Base-by-base conservation (phyloP, 2,888 invertebrate species). In the Acleris holmiana region DNA sequence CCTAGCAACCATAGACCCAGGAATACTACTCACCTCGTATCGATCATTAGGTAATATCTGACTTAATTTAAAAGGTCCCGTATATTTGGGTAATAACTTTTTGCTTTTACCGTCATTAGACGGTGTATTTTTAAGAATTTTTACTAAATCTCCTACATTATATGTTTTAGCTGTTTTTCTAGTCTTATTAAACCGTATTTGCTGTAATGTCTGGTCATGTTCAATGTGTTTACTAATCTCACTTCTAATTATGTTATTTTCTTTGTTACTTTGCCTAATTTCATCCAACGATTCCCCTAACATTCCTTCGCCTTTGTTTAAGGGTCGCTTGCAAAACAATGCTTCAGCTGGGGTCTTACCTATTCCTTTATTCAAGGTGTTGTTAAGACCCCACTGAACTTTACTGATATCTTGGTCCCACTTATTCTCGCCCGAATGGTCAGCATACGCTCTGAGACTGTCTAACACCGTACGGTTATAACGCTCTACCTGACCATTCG, bases 331-430 rank as follows among this genome's bases (percentile, higher is more conserved):
- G 8, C 10, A 25, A n/a, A 58, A 66, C 1, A 55, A 35, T 15
- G 46, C 41, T 57, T 63, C 51, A 4, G 57, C 56, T 46, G 60
- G 55, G 7, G 35, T 46, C 18, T 40, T 57, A 10, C 58, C 57
- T 21, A 35, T 66, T 0, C 44, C 54, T 29, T 56, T 56, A 15
- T 66, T 60, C 2, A 66, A 2, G 15, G 61, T 61, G 19, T 54
- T 66, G 18, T 61, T 61, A 15, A 66, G 15, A 15, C 57, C 61
- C 54, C 53, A 61, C 18, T 64, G 64, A 7, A 65, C 15, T 46
- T 23, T 41, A 15, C 40, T 19, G 15, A 54, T 4, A 10, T 17
- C 18, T 44, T 17, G 15, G 13, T 56, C 56, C 56, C 56, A 46
- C 18, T 46, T 44, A 1, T 44, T 29, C 4, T 56, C 46, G 10